Percentiles rank a stretch among this genome's conserved stretches.
Evolutionary conservation across 1,140 invertebrate genomes (phyloP).

Genomic region (Eurosta solidaginis): DNA sequence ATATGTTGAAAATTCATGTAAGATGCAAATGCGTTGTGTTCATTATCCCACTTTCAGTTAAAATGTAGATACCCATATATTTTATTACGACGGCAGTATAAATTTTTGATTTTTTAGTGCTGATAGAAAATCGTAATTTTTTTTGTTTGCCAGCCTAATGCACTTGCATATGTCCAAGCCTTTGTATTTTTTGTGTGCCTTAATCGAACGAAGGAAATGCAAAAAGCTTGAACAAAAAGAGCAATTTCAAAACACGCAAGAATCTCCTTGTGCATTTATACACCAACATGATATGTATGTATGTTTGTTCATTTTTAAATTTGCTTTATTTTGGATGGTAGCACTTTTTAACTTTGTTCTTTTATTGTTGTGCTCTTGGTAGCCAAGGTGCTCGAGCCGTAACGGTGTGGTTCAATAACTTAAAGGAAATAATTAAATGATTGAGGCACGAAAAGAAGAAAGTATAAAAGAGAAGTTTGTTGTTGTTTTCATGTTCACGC

Average conservation of each 20-base stretch:
- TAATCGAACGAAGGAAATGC: neutral
- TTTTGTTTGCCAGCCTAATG: neutral
- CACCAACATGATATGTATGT: neutral
- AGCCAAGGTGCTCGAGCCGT: neutral
- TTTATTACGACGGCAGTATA: no score
- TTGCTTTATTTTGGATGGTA: constrained; percentile 28
- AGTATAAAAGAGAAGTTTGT: neutral
- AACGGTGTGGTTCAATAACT: constrained; percentile 42
- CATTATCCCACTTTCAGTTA: no score
- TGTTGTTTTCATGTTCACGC: neutral
- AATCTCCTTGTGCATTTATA: neutral
- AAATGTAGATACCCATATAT: no score
- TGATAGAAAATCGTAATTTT: no score
- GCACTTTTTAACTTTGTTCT: constrained; percentile 9
- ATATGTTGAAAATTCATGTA: no score
- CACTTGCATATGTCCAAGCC: neutral
- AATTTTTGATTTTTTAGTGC: no score
- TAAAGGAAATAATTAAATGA: constrained; percentile 59
- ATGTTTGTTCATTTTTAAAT: constrained; percentile 20
- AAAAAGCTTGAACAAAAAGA: neutral
- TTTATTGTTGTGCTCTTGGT: neutral
- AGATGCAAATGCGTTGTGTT: no score
- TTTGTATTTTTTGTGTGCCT: neutral
- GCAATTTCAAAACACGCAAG: neutral
- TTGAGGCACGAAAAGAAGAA: constrained; percentile 48